Base-by-base conservation (phyloP, 2,888 invertebrate species). In the Hermodice carunculata region DNA sequence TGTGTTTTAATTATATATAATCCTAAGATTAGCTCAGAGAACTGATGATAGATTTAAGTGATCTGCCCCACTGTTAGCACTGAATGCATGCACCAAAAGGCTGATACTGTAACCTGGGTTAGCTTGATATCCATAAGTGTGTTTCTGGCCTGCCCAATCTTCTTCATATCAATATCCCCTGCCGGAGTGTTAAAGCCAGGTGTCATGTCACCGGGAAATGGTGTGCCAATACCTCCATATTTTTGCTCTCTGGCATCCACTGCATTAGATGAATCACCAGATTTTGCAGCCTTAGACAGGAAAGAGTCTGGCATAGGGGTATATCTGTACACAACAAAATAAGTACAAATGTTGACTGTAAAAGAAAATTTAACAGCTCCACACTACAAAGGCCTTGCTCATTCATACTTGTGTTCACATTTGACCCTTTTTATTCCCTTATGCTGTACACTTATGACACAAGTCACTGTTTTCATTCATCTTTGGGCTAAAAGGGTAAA, bases 51-150 rank as follows among this genome's bases (percentile, higher is more conserved):
- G n/a, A n/a, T n/a, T n/a, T n/a, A n/a, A n/a, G n/a, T n/a, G n/a
- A n/a, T n/a, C n/a, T n/a, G n/a, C n/a, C n/a, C n/a, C n/a, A n/a
- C n/a, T n/a, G n/a, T n/a, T n/a, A n/a, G n/a, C n/a, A n/a, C n/a
- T n/a, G n/a, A n/a, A n/a, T n/a, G n/a, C n/a, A n/a, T n/a, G n/a
- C n/a, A n/a, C n/a, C n/a, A n/a, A n/a, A n/a, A n/a, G n/a, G n/a
- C n/a, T n/a, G n/a, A n/a, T n/a, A n/a, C n/a, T n/a, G 49, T 19
- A 44, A 87, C 88, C 89, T 98, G 97, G 1, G 94, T 97, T 32
- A 99, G 87, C 87, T 98, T 98, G 0, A 99, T 98, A 82, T 97
- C 97, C 99, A 99, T 99, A 2, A 99, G 88, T 2, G 98, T 97
- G 86, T 98, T 99, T 83, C 98, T 90, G 0, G 99, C 99, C 88